Base-by-base conservation (phyloP, 1,140 invertebrate genomes). In the Lordiphosa mommai region DNA sequence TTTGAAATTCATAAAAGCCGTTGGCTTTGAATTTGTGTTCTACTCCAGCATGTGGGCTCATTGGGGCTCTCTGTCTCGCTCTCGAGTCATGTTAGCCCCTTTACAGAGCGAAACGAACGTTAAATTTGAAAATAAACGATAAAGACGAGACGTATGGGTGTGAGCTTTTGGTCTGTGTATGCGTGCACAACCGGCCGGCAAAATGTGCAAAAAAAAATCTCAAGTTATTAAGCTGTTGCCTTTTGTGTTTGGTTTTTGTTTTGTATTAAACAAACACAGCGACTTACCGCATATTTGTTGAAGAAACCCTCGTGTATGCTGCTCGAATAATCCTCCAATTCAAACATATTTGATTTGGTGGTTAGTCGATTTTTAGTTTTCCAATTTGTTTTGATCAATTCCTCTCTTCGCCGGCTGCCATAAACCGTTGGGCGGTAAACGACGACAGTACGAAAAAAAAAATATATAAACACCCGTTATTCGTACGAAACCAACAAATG, bases 221-320 rank as follows among this genome's bases (percentile, higher is more conserved):
- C 16, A 52, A 41, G 8, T 46, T 69, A 69, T 56, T 56, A 70
- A 57, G 38, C 10, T 69, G 60, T 51, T 68, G 34, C 53, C 63
- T 50, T 49, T 13, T 32, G 7, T 17, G 17, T n/a, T 48, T 9
- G 14, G 12, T 32, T 36, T 34, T 49, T 56, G 20, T 38, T 17
- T 64, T 64, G 52, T 58, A 55, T 48, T 59, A 52, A 68, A 51
- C 53, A 63, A 67, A 67, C 34, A 49, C 23, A 27, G 4, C 23
- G 23, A 61, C 88, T 82, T 52, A 88, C 88, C 56, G 87, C 73
- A 76, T 88, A 88, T 84, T 88, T 88, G 55, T 64, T 88, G 61
- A 88, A 84, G 48, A 88, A 85, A 23, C 86, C 74, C 55, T 88
- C 88, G 55, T 88, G 87, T 47, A 87, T 88, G 32, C 86, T 64